Conservation (phyloP, 2,888 invertebrate species). For the Cordilura impudica region DNA sequence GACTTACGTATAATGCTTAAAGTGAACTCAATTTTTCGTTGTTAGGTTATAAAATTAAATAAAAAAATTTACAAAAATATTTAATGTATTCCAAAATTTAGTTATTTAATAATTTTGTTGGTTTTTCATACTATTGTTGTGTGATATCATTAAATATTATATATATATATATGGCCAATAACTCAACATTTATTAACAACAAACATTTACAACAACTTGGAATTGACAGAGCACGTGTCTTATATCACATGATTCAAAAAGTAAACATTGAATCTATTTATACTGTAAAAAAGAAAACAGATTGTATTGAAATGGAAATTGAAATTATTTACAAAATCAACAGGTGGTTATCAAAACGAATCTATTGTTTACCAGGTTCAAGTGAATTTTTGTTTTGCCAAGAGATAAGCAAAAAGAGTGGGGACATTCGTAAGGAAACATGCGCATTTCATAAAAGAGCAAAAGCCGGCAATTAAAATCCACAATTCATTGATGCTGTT, state of each 20-base stretch:
- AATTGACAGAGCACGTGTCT: background rate
- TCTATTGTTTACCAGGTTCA: constrained; percentile 8
- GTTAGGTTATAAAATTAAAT: too few species aligned
- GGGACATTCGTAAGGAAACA: background rate
- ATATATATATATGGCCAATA: too few species aligned
- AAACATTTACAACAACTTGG: background rate
- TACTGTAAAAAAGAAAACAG: background rate
- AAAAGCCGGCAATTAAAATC: background rate
- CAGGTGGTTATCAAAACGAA: constrained; percentile 32
- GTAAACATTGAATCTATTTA: background rate
- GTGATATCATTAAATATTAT: too few species aligned
- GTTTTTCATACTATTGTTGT: too few species aligned
- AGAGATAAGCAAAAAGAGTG: background rate
- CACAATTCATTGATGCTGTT: constrained; percentile 58
- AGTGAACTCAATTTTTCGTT: too few species aligned
- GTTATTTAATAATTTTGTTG: too few species aligned
- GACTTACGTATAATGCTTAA: too few species aligned
- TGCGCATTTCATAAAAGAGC: constrained; percentile 1
- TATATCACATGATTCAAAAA: background rate
- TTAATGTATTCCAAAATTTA: too few species aligned
- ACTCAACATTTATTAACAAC: background rate
- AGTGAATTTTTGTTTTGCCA: background rate
- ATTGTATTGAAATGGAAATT: background rate
- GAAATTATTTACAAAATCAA: constrained; percentile 20
- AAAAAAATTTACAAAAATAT: too few species aligned